These are phyloP conservation scores for Ichneumon xanthorius DNA, from an alignment of 2,888 invertebrate genomes.

Conservation along the genomic window DNA sequence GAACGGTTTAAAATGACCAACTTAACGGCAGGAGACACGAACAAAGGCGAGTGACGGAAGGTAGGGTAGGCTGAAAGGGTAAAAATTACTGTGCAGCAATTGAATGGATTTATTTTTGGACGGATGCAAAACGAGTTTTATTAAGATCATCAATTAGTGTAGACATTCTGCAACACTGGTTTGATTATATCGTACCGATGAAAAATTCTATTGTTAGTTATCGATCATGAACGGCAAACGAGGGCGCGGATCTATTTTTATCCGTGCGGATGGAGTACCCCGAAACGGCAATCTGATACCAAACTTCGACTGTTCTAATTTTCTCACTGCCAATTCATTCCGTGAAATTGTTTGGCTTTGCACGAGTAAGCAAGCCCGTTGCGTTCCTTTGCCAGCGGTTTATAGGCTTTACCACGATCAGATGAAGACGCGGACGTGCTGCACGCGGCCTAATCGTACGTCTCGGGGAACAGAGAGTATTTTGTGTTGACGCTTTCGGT, in stretches of 20 bases:
- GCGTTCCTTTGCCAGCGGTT: conserved; percentile 48
- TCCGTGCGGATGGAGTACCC: neutral
- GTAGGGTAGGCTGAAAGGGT: too few species aligned
- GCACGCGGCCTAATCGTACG: conserved; percentile 28
- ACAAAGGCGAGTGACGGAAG: too few species aligned
- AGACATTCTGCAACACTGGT: neutral
- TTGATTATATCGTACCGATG: conserved; percentile 7
- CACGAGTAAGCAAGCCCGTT: conserved; percentile 64
- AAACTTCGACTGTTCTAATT: conserved; percentile 5
- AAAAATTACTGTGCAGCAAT: too few species aligned
- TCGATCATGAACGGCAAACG: conserved; percentile 9
- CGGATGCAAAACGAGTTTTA: too few species aligned
- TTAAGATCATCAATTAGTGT: neutral
- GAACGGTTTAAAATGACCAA: too few species aligned
- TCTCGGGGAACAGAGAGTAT: conserved; percentile 29
- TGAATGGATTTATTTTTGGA: too few species aligned
- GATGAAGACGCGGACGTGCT: conserved; percentile 36
- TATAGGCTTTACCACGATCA: conserved; percentile 15
- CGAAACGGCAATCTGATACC: neutral
- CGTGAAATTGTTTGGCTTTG: conserved; percentile 71
- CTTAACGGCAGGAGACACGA: too few species aligned
- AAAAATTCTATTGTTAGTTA: conserved; percentile 1
- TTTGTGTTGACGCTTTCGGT: conserved; percentile 11
- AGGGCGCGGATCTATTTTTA: conserved; percentile 33
- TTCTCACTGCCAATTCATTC: conserved; percentile 55